Percentiles rank a stretch among this genome's conserved stretches.
phyloP scores from a whole-genome alignment of 2,888 invertebrate genomes.

The Pterobdella sp. region DNA sequence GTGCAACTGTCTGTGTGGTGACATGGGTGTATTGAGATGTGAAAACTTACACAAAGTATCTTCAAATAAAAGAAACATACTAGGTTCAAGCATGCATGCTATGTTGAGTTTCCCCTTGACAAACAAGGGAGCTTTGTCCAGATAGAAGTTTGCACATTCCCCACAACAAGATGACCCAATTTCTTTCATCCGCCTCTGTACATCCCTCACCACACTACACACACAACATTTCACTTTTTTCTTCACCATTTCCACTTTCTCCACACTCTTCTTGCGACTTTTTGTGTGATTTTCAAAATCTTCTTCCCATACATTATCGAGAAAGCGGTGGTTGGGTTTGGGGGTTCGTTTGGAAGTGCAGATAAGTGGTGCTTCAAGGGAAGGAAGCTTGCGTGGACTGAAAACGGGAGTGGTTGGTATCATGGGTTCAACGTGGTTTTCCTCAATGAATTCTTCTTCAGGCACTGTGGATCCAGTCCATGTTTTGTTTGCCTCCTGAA shows the following conservation, averaged over 20 bases:
- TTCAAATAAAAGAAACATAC: not conserved
- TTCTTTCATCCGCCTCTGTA: constrained; percentile 19
- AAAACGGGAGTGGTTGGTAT: not conserved
- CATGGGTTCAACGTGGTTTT: not conserved
- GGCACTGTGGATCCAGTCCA: not conserved
- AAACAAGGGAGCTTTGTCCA: constrained; percentile 23
- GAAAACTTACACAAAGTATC: not conserved
- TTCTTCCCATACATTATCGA: constrained; percentile 56
- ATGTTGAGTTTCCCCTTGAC: constrained; percentile 26
- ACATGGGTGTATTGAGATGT: not conserved
- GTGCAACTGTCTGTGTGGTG: constrained; percentile 22
- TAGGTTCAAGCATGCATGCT: constrained; percentile 22
- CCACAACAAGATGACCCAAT: constrained; percentile 12
- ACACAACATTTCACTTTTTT: constrained; percentile 24
- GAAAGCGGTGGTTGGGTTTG: constrained; percentile 46
- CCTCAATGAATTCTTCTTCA: not conserved
- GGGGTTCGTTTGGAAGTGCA: constrained; percentile 47
- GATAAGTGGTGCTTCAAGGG: constrained; percentile 32
- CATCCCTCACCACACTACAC: constrained; percentile 1
- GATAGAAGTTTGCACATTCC: constrained; percentile 26
- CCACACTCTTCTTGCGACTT: constrained; percentile 67
- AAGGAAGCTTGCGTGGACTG: constrained; percentile 24
- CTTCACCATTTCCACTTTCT: not conserved
- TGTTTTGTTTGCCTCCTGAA: not conserved
- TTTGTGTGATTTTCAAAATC: constrained; percentile 87